Evolutionary conservation across 2,888 invertebrate genomes (phyloP).

Genomic region (Oscheius sp.): DNA sequence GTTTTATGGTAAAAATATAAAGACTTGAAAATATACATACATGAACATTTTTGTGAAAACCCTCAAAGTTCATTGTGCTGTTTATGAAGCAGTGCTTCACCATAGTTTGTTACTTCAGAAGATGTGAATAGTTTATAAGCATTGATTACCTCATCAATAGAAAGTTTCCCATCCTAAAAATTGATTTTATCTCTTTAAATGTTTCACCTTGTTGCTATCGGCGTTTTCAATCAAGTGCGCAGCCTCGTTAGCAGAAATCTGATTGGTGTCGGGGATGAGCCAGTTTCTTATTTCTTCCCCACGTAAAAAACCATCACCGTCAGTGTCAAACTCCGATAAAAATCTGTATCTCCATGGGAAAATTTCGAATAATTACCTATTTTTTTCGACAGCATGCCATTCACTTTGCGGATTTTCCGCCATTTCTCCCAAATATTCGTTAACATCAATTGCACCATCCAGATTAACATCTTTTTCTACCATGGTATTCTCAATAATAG

Average conservation of each 20-base stretch:
- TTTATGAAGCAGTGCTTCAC: slow-evolving; percentile 83
- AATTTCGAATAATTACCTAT: slow-evolving; percentile 74
- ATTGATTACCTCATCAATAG: slow-evolving; percentile 82
- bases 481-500: slow-evolving; percentile 76
- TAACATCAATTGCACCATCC: slow-evolving; percentile 85
- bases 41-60: neutral
- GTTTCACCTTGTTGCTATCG: slow-evolving; percentile 78
- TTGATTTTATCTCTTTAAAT: slow-evolving; percentile 22
- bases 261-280: slow-evolving; percentile 72
- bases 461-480: slow-evolving; percentile 85
- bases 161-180: slow-evolving; percentile 78
- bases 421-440: slow-evolving; percentile 82
- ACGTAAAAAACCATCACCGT: slow-evolving; percentile 84
- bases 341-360: slow-evolving; percentile 74
- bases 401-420: slow-evolving; percentile 45
- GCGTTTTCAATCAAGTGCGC: slow-evolving; percentile 74
- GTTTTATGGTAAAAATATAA: neutral
- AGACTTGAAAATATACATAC: neutral
- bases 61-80: slow-evolving; percentile 72
- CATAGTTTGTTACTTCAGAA: slow-evolving; percentile 89
- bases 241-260: slow-evolving; percentile 71
- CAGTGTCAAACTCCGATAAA: slow-evolving; percentile 84
- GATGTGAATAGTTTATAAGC: slow-evolving; percentile 91
- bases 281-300: slow-evolving; percentile 84
- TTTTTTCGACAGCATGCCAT: slow-evolving; percentile 60